Evolutionary conservation across 2,113 vertebrate genomes (phyloP).

Genomic region (Phodopus roborovskii): DNA sequence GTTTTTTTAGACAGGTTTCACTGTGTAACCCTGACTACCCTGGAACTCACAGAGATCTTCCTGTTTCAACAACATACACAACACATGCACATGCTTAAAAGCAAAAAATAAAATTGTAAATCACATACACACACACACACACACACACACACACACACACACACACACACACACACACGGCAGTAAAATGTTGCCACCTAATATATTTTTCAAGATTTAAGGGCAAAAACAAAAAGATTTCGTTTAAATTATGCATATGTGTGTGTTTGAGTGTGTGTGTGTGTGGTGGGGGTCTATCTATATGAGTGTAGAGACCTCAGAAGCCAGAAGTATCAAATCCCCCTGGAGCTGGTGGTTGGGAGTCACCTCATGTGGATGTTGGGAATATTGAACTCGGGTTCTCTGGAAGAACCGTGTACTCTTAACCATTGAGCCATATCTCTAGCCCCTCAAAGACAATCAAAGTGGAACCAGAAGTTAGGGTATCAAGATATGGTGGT

Average conservation of each 20-base stretch:
- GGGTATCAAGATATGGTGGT: neutral
- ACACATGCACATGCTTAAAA: neutral
- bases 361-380: neutral
- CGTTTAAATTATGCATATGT: neutral
- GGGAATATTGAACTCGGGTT: neutral
- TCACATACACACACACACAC: no score
- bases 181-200: neutral
- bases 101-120: neutral
- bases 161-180: neutral
- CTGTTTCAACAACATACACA: neutral
- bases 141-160: neutral
- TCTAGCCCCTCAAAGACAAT: neutral
- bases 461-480: neutral
- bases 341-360: neutral
- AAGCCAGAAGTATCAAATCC: neutral
- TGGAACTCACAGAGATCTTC: neutral
- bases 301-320: neutral
- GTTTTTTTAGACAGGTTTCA: neutral
- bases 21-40: neutral
- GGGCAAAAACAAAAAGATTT: neutral
- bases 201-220: neutral
- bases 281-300: neutral
- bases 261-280: neutral
- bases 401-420: neutral
- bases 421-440: neutral